Evolutionary conservation across 2,113 vertebrate species (phyloP).

Genomic region (Tursiops truncatus): DNA sequence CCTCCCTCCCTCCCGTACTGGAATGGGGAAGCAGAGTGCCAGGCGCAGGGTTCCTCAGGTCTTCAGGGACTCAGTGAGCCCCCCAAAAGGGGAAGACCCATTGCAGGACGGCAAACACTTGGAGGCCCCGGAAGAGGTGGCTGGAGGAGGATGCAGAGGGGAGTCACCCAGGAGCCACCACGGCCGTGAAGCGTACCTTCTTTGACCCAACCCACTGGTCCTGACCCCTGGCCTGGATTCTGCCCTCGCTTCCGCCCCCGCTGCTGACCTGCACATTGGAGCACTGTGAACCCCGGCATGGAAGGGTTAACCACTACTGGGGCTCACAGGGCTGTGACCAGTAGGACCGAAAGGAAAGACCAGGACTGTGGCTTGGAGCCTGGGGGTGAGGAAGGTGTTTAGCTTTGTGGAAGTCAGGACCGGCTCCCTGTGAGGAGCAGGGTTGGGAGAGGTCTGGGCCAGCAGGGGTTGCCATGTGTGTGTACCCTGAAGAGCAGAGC

Average conservation of each 20-base stretch:
- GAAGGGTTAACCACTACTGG: background rate
- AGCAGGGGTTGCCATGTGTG: background rate
- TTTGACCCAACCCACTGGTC: background rate
- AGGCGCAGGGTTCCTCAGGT: background rate
- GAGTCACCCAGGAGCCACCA: fast-evolving
- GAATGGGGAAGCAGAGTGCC: background rate
- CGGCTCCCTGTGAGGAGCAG: background rate
- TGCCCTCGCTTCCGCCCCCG: background rate
- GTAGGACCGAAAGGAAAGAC: background rate
- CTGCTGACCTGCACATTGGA: background rate
- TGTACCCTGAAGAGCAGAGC: background rate
- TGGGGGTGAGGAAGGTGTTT: background rate
- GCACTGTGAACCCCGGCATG: background rate
- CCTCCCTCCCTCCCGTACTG: background rate
- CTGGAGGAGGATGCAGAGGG: too few species aligned
- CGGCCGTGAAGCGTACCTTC: background rate
- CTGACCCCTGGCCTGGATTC: background rate
- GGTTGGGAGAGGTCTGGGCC: background rate
- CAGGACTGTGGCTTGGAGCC: background rate
- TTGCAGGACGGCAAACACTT: background rate
- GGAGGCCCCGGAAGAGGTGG: background rate
- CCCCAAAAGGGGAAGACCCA: constrained; percentile 57
- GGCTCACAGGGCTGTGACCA: background rate
- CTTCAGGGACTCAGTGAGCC: constrained; percentile 43
- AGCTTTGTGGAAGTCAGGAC: background rate